Percentiles rank a stretch among this genome's conserved stretches.
Conservation (phyloP, 35 echinoderm and acorn worm species). For the Hemicentrotus pulcherrimus region DNA sequence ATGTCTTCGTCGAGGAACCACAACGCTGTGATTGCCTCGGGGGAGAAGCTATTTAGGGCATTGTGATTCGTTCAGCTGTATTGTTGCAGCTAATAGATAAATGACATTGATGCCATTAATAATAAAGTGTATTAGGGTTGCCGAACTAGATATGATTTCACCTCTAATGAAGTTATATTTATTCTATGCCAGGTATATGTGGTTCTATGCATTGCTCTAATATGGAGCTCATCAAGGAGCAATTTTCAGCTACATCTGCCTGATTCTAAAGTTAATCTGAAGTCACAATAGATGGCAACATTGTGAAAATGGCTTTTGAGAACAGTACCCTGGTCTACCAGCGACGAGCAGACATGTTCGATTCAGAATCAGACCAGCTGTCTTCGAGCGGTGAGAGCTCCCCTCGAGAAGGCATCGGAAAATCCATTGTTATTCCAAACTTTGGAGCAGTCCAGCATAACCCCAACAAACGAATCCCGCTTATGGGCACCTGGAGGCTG, state of each 20-base stretch:
- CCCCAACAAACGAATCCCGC: conserved; percentile 34
- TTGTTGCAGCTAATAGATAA: conserved; percentile 25
- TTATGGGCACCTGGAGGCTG: conserved; percentile 30
- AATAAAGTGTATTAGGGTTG: neutral
- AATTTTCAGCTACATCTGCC: neutral
- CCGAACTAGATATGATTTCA: neutral
- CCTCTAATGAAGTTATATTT: neutral
- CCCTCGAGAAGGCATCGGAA: neutral
- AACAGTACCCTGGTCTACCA: neutral
- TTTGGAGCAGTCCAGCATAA: conserved; percentile 46
- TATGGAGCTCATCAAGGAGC: neutral
- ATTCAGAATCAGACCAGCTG: conserved; percentile 19
- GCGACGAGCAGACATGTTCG: conserved; percentile 16
- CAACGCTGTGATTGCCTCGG: neutral
- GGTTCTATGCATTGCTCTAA: neutral
- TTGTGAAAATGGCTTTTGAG: conserved; percentile 23
- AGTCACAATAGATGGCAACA: neutral
- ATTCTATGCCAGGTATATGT: neutral
- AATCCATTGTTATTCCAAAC: conserved; percentile 28
- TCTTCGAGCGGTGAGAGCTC: conserved; percentile 21
- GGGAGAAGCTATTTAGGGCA: conserved; percentile 7
- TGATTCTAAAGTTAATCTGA: neutral
- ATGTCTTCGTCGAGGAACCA: neutral
- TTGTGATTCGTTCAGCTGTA: neutral
- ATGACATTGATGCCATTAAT: conserved; percentile 13